Base-by-base conservation (phyloP, 2,888 invertebrate species). In the Perizoma flavofasciatum region DNA sequence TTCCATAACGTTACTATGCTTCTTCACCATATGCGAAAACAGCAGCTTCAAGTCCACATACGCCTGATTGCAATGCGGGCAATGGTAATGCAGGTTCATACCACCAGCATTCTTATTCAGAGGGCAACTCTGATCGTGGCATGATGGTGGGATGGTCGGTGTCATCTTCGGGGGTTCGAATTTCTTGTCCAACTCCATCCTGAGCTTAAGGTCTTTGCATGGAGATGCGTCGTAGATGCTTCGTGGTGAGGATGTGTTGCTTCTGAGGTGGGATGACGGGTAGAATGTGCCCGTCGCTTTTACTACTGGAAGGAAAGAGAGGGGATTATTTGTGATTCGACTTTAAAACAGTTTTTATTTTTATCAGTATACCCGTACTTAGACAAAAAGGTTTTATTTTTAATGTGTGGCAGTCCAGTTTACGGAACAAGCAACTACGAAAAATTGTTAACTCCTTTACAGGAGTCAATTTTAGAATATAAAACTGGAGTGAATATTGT, bases 211-310 rank as follows among this genome's bases (percentile, higher is more conserved):
- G 7, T 93, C 93, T 75, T 94, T 94, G 62, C 93, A 93, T 68
- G 89, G 89, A 54, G 89, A 88, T 39, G 88, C 89, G 70, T 93
- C 93, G 81, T 93, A 93, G 65, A 89, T 89, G 73, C 93, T 92
- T 76, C 94, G 83, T 55, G 93, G 90, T 73, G 93, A 91, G 69
- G 92, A 92, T 59, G 93, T 84, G 71, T 93, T 92, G 88, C 92
- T 93, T 82, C 94, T 83, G 79, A 92, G 85, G 62, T 92, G 92
- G 73, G 95, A 96, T 77, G 97, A 94, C 81, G 97, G 97, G 92
- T 96, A 97, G 93, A 96, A 97, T 86, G 97, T 97, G 88, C 97
- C 97, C 80, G 96, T 95, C 89, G 97, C 96, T 95, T 97, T 97
- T 93, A 97, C 96, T 94, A 97, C 96, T 96, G 95, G 92, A 95